These are phyloP conservation scores for Pterois miles DNA, from an alignment of 2,797 vertebrate species.

Conservation along the genomic window DNA sequence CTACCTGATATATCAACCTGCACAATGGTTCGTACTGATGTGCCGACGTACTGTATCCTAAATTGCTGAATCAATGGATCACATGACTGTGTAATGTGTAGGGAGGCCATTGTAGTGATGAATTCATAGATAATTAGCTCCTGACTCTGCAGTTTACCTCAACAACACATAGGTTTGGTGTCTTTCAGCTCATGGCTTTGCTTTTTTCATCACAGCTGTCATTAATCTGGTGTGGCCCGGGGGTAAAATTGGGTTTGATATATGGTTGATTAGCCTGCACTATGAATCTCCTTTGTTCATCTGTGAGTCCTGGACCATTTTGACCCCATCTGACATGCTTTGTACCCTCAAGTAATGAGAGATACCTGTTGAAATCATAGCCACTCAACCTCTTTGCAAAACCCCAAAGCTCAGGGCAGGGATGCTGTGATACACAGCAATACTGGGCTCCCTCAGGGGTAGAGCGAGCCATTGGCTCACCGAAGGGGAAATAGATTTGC, in stretches of 20 bases:
- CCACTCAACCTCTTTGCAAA: background rate
- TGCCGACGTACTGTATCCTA: no score
- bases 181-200: no score
- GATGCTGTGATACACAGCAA: conserved; percentile 1
- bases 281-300: background rate
- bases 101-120: no score
- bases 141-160: no score
- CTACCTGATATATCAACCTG: no score
- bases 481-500: conserved; percentile 46
- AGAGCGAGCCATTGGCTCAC: conserved; percentile 14
- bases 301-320: background rate
- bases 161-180: no score
- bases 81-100: no score
- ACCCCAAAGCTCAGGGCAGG: background rate
- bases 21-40: no score
- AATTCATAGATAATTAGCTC: no score
- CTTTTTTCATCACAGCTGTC: no score
- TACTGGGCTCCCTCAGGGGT: conserved; percentile 1
- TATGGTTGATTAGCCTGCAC: background rate
- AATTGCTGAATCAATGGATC: no score
- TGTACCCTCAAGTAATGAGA: conserved; percentile 1
- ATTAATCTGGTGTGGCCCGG: no score
- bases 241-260: background rate
- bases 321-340: background rate
- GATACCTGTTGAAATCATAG: conserved; percentile 9